Conservation (phyloP, 2,888 invertebrate genomes). For the Drosophila maculinotata region DNA sequence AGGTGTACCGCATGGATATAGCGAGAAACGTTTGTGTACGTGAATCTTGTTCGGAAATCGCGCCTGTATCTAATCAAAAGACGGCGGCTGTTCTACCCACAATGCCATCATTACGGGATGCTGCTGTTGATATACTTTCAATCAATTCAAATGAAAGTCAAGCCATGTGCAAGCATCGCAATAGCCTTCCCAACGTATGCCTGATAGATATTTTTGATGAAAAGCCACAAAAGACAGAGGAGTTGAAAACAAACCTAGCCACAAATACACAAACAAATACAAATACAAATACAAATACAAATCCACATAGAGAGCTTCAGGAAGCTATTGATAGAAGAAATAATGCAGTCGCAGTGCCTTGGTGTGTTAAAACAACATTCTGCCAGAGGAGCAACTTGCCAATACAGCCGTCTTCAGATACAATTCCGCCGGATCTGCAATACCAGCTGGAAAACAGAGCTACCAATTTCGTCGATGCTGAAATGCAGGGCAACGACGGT, state of each 20-base stretch:
- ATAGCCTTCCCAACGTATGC: slow-evolving; percentile 83
- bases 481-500: slow-evolving; percentile 82
- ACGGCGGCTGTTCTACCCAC: slow-evolving; percentile 2
- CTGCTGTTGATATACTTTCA: slow-evolving; percentile 26
- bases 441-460: slow-evolving; percentile 3
- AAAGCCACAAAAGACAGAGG: slow-evolving; percentile 5
- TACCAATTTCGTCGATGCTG: slow-evolving; percentile 19
- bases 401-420: slow-evolving; percentile 21
- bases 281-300: background rate
- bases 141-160: slow-evolving; percentile 35
- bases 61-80: slow-evolving; percentile 39
- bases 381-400: slow-evolving; percentile 49
- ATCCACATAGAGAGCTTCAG: background rate
- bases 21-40: slow-evolving; percentile 91
- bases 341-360: slow-evolving; percentile 35
- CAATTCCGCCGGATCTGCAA: slow-evolving; percentile 10
- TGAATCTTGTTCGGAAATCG: slow-evolving; percentile 80
- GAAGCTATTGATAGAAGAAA: background rate
- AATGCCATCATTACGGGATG: slow-evolving; percentile 32
- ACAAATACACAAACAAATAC: slow-evolving; percentile 1
- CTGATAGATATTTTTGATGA: slow-evolving; percentile 72
- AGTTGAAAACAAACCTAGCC: slow-evolving; percentile 1
- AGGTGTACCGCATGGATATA: slow-evolving; percentile 91
- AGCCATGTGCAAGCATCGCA: slow-evolving; percentile 70
- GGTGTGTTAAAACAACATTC: slow-evolving; percentile 60